phyloP scores from a whole-genome alignment of 1,140 invertebrate genomes.

The Mizuhopecten yessoensis region DNA sequence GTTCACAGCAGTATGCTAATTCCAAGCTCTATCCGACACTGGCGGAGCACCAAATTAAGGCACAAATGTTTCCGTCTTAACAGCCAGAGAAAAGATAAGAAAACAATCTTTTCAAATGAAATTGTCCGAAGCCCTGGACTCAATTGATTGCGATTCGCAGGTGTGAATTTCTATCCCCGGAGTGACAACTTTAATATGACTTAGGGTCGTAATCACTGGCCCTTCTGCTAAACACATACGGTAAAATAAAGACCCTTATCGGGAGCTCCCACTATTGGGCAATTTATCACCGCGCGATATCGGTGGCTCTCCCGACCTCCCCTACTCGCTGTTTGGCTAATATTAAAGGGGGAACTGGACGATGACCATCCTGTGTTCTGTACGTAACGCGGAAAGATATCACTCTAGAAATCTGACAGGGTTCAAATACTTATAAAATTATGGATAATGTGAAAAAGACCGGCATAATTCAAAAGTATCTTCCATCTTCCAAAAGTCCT shows the following conservation, averaged over 20 bases:
- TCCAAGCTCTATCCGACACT: background rate
- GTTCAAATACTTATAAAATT: too few species aligned
- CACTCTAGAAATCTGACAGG: too few species aligned
- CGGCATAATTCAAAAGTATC: too few species aligned
- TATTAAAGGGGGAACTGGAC: background rate
- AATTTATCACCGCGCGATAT: constrained; percentile 1
- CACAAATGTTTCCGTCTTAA: constrained; percentile 13
- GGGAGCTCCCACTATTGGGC: background rate
- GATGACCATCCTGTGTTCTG: background rate
- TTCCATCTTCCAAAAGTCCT: too few species aligned
- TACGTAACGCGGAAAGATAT: too few species aligned
- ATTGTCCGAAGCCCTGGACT: constrained; percentile 36
- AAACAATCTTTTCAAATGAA: constrained; percentile 21
- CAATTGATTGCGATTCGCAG: constrained; percentile 37
- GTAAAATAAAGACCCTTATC: constrained; percentile 27
- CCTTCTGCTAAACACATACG: constrained; percentile 27
- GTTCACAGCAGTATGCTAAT: constrained; percentile 38
- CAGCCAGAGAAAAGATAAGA: constrained; percentile 18
- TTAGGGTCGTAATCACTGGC: constrained; percentile 31
- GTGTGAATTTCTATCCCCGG: constrained; percentile 18
- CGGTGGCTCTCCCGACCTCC: background rate
- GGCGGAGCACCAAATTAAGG: constrained; percentile 12
- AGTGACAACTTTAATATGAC: constrained; percentile 39
- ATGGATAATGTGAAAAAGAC: too few species aligned
- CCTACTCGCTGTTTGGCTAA: background rate